phyloP scores from a whole-genome alignment of 2,888 invertebrate species.

The Osedax frankpressi region DNA sequence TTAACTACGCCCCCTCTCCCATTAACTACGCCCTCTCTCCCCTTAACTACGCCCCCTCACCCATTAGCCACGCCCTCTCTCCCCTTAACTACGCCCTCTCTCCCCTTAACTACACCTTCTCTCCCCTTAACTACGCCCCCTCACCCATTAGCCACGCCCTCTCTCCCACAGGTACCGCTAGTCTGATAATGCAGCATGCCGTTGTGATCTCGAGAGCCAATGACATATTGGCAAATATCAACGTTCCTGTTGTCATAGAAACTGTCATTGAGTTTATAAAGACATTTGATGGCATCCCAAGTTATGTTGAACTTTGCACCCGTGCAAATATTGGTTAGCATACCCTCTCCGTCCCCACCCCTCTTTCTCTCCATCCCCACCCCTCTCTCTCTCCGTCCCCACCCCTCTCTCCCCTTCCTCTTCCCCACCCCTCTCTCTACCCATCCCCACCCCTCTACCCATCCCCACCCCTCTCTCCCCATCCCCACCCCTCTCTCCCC shows the following conservation, averaged over 20 bases:
- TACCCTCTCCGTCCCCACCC: background rate
- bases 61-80: background rate
- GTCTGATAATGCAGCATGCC: background rate
- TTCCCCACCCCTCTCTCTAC: background rate
- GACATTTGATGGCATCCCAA: background rate
- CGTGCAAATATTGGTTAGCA: background rate
- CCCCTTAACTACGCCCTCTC: background rate
- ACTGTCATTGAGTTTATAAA: background rate
- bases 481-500: background rate
- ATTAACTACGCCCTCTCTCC: background rate
- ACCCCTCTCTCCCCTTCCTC: background rate
- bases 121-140: background rate
- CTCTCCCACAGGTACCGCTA: background rate
- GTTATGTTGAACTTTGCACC: background rate
- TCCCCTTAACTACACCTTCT: background rate
- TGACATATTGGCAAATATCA: background rate
- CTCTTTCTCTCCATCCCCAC: too few species aligned
- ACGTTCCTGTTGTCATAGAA: background rate
- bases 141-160: background rate
- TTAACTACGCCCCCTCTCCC: background rate
- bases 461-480: background rate
- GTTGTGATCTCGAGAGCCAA: background rate
- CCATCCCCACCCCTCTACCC: background rate
- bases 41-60: background rate
- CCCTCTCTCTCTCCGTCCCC: background rate